Evolutionary conservation across 2,797 vertebrate genomes (phyloP), one percentile per base, ranked within the genome.

Genomic region (Manis pentadactyla): DNA sequence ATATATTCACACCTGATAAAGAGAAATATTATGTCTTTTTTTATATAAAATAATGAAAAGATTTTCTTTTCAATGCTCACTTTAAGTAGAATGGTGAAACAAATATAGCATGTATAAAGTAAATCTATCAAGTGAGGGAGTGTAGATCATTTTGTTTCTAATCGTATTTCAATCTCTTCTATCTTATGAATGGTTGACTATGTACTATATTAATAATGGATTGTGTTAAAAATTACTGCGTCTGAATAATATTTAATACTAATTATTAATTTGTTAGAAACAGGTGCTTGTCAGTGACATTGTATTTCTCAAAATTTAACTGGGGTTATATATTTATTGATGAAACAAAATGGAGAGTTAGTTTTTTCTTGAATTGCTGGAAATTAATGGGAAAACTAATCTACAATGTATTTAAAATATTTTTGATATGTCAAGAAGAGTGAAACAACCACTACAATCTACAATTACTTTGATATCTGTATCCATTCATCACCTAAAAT

Each of bases 361-460:
- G 7, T 14, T 19, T 68, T 82, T 74, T 82, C 63, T 7, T 73
- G 11, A 53, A 21, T 63, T 39, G 1, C 5, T 79, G 5, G 29
- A 63, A 89, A 89, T 63, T 88, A 91, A 79, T 37, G 14, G 11
- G 14, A 88, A 96, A 95, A 63, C 4, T n/a, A 90, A 77, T 31
- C 0, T 53, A 63, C 4, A 69, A 0, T 71, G 64, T 27, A 29
- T 68, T 63, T 51, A n/a, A 25, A 46, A 0, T 5, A 27, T 85
- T 91, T 64, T 75, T 79, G 12, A 81, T 5, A 81, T 66, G 49
- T 79, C 3, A 88, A 37, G 4, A 88, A 37, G 4, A 71, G 5
- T 55, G 14, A 95, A 93, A 84, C 7, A 61, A 66, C 18, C 82
- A 17, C 5, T 82, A 64, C 4, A 64, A 31, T 55, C 8, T 27